Percentiles rank a stretch among this genome's conserved stretches.
These are phyloP conservation scores for Enteromius treurensis DNA, from an alignment of 2,797 vertebrate genomes.

Conservation along the genomic window DNA sequence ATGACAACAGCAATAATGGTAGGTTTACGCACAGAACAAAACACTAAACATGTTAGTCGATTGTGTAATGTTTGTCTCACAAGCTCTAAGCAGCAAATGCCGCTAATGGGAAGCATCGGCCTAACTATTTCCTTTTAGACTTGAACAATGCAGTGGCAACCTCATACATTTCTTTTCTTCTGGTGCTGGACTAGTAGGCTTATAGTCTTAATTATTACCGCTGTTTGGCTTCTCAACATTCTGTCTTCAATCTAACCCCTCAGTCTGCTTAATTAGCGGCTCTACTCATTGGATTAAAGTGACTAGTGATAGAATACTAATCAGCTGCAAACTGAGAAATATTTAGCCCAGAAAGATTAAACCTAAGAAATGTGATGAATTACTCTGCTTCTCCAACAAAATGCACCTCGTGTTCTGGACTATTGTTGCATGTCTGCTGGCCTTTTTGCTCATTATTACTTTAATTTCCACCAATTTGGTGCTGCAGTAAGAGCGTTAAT, in stretches of 20 bases:
- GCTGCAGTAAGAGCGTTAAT: background rate
- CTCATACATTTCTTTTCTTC: constrained; percentile 14
- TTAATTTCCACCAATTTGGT: constrained; percentile 1
- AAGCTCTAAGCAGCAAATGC: background rate
- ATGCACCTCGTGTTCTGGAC: background rate
- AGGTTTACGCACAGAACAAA: constrained; percentile 60
- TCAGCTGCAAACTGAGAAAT: constrained; percentile 67
- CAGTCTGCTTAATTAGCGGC: constrained; percentile 68
- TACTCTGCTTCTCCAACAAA: constrained; percentile 37
- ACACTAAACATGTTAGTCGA: background rate
- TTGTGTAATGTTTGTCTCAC: background rate
- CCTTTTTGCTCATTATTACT: background rate
- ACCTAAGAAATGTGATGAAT: constrained; percentile 66
- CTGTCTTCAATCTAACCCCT: constrained; percentile 55
- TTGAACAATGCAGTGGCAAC: background rate
- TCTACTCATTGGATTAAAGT: constrained; percentile 65
- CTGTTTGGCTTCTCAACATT: constrained; percentile 52
- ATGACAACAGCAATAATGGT: constrained; percentile 96
- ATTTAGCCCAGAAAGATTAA: constrained; percentile 63
- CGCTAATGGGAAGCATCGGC: background rate
- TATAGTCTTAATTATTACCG: constrained; percentile 45
- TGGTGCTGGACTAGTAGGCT: constrained; percentile 31
- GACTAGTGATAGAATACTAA: constrained; percentile 70
- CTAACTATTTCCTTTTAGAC: background rate
- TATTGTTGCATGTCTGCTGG: constrained; percentile 14